A percentile compares a stretch with the other conserved stretches of the same genome.
Evolutionary conservation across 2,888 invertebrate species (phyloP).

Genomic region (Phlogophora meticulosa): DNA sequence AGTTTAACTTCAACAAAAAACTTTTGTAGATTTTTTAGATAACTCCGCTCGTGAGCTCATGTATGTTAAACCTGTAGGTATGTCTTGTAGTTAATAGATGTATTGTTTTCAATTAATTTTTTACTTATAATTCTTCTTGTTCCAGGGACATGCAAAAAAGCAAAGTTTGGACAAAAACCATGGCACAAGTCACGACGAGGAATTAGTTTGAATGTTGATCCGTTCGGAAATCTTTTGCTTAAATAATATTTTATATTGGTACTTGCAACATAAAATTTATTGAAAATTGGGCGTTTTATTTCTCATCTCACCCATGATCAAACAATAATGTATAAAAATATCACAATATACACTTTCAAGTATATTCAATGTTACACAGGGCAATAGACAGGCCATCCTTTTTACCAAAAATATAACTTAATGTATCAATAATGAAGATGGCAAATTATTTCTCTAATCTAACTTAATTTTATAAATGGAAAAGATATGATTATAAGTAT

Average conservation of each 20-base stretch:
- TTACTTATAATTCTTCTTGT: conserved; percentile 32
- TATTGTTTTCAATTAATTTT: conserved; percentile 41
- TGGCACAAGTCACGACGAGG: conserved; percentile 36
- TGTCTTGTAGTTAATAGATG: neutral
- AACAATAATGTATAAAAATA: neutral
- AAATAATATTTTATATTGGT: neutral
- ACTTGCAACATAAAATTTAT: conserved; percentile 35
- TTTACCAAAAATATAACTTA: neutral
- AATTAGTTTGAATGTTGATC: conserved; percentile 40
- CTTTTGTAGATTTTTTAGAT: neutral
- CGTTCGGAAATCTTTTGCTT: conserved; percentile 21
- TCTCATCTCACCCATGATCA: conserved; percentile 27
- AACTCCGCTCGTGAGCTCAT: neutral
- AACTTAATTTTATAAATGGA: too few relatives aligned
- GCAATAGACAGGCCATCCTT: neutral
- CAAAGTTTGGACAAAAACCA: conserved; percentile 42
- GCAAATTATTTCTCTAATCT: too few relatives aligned
- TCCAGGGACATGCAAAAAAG: conserved; percentile 57
- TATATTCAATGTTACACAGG: too few relatives aligned
- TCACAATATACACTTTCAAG: neutral
- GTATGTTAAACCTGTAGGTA: neutral
- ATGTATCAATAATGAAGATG: neutral
- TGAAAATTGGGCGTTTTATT: conserved; percentile 38
- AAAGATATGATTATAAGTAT: too few relatives aligned
- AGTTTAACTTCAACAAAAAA: neutral